Percentiles rank a stretch among this genome's conserved stretches.
These are phyloP conservation scores for Drosophila pruinosa DNA, from an alignment of 1,140 invertebrate species.

Conservation along the genomic window DNA sequence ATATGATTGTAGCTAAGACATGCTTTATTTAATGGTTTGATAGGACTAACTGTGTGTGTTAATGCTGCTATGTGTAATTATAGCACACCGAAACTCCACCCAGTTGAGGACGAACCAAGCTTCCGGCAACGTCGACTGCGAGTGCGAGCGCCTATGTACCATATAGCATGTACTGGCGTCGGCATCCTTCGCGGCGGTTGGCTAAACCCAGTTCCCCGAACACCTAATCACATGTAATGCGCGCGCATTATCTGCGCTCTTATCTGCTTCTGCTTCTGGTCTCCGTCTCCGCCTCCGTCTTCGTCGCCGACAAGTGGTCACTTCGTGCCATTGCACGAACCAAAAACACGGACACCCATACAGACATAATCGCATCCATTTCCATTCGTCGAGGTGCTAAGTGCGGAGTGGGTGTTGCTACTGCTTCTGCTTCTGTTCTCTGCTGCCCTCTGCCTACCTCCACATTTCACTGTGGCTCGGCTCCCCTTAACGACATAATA, in stretches of 20 bases:
- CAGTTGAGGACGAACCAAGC: neutral
- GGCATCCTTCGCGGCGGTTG: conserved; percentile 67
- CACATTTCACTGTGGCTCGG: neutral
- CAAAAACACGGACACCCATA: conserved; percentile 23
- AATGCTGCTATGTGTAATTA: conserved; percentile 22
- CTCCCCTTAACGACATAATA: conserved; percentile 57
- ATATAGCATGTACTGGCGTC: conserved; percentile 19
- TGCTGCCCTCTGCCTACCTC: neutral
- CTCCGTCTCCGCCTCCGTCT: conserved; percentile 3
- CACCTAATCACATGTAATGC: conserved; percentile 83
- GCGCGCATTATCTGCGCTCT: conserved; percentile 83
- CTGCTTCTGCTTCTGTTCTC: conserved; percentile 3
- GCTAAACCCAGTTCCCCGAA: conserved; percentile 76
- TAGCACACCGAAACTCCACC: conserved; percentile 39
- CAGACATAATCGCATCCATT: conserved; percentile 51
- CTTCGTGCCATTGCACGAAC: conserved; percentile 57
- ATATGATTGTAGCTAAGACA: neutral
- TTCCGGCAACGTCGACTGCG: neutral
- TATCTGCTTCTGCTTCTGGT: conserved; percentile 63
- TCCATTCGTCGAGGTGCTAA: conserved; percentile 70
- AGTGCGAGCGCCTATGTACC: conserved; percentile 45
- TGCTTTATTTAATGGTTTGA: neutral
- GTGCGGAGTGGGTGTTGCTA: conserved; percentile 60
- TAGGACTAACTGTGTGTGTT: neutral
- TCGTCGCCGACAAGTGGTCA: conserved; percentile 39